phyloP scores from a whole-genome alignment of 2,113 vertebrate genomes.

The Athene cunicularia region DNA sequence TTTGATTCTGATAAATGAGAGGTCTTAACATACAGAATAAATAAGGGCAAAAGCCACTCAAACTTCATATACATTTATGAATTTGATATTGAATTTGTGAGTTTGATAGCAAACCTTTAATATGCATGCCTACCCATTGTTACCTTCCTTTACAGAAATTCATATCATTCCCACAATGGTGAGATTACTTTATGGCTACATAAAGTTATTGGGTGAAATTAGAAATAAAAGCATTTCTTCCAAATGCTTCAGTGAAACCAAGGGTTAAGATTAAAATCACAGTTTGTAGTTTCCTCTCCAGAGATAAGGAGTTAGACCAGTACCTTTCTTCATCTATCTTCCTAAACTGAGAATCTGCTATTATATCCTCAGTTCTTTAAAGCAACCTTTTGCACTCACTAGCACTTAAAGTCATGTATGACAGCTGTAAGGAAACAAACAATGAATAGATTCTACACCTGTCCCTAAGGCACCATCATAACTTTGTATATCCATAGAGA shows the following conservation, averaged over 20 bases:
- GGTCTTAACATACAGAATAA: not conserved
- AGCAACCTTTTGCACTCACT: not conserved
- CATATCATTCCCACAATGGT: not conserved
- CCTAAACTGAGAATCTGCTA: not conserved
- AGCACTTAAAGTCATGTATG: conserved; percentile 32
- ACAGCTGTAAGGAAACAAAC: conserved; percentile 76
- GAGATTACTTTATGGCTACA: not conserved
- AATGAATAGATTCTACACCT: conserved; percentile 78
- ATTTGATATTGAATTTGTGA: not conserved
- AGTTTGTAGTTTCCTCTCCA: not conserved
- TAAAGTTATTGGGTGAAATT: not conserved
- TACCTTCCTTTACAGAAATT: not conserved
- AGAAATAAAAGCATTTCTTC: not conserved
- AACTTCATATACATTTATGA: not conserved
- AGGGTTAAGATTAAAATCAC: not conserved
- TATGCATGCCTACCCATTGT: not conserved
- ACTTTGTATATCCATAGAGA: conserved; percentile 73
- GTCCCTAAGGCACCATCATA: conserved; percentile 77
- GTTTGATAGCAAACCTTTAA: not conserved
- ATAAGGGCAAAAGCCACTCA: not conserved
- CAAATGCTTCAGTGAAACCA: not conserved
- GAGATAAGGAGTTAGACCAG: not conserved
- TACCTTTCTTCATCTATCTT: not conserved
- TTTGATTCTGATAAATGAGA: not conserved
- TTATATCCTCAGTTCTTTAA: not conserved